A percentile compares a stretch with the other conserved stretches of the same genome.
Evolutionary conservation across 2,888 invertebrate species (phyloP).

Genomic region (Galeopsomyia nigrocyanea): DNA sequence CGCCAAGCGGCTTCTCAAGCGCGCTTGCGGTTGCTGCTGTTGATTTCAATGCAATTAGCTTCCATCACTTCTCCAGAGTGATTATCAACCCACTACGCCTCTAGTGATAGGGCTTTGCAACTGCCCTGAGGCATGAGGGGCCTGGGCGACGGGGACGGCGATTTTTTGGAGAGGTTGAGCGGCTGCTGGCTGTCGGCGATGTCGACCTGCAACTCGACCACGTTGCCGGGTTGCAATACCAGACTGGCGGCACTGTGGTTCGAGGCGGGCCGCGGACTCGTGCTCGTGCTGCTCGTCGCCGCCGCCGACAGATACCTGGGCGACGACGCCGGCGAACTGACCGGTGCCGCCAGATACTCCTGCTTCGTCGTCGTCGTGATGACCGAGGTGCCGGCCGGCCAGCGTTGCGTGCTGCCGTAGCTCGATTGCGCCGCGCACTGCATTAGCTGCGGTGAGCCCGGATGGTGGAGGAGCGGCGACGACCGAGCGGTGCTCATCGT

Average conservation of each 20-base stretch:
- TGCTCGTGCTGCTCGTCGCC: slow-evolving; percentile 62
- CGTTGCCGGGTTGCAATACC: slow-evolving; percentile 66
- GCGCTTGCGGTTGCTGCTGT: slow-evolving; percentile 16
- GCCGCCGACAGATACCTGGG: slow-evolving; percentile 68
- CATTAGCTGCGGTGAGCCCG: slow-evolving; percentile 53
- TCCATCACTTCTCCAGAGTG: slow-evolving; percentile 27
- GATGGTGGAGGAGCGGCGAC: slow-evolving; percentile 52
- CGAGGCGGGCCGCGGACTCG: slow-evolving; percentile 63
- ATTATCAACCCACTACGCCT: slow-evolving; percentile 65
- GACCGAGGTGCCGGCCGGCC: slow-evolving; percentile 72
- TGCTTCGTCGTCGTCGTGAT: slow-evolving; percentile 74
- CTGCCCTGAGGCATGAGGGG: slow-evolving; percentile 67
- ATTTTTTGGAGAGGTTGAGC: slow-evolving; percentile 89
- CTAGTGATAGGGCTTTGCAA: slow-evolving; percentile 68
- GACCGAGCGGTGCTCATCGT: slow-evolving; percentile 64
- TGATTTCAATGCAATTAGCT: slow-evolving; percentile 43
- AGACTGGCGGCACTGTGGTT: slow-evolving; percentile 50
- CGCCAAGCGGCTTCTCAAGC: slow-evolving; percentile 21
- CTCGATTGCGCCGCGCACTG: slow-evolving; percentile 62
- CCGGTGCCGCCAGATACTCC: slow-evolving; percentile 66
- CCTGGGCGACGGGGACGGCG: slow-evolving; percentile 82
- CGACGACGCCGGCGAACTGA: slow-evolving; percentile 56
- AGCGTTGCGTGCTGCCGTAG: slow-evolving; percentile 55
- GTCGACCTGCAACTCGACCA: slow-evolving; percentile 85
- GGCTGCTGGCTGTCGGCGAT: slow-evolving; percentile 87